Base-by-base conservation (phyloP, 1,140 invertebrate species). In the Babylonia areolata region DNA sequence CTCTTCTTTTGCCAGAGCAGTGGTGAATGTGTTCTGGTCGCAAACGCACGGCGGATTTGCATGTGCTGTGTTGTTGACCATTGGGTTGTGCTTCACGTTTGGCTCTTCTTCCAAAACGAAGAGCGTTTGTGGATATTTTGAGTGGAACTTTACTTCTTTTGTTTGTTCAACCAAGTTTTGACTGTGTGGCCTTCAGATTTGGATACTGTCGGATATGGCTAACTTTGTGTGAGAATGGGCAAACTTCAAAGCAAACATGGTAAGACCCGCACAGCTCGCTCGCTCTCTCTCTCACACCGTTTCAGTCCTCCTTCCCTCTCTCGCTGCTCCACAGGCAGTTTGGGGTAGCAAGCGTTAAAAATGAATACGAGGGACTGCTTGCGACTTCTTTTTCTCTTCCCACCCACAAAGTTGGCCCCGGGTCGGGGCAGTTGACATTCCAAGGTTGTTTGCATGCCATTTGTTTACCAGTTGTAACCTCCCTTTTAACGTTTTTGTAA, bases 241-340 rank as follows among this genome's bases (percentile, higher is more conserved):
- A 86, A 86, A 82, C 81, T 86, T 54, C 86, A 86, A 82, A 86
- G 86, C 69, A 86, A 86, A 77, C 80, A 86, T 82, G 86, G 86
- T 86, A 83, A 83, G 86, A 31, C 20, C n/a, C 28, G 37, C 51
- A 64, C 58, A 42, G n/a, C 31, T 77, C n/a, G n/a, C n/a, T n/a
- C n/a, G n/a, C 31, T 85, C 69, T 39, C 35, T 58, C 37, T 54
- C 77, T 81, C 77, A 46, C 83, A 40, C 71, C 31, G 58, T 23
- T 64, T 46, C 42, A 64, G 20, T 3, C 58, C 71, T 77, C 71
- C 42, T 1, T 46, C 71, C 39, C 40, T 46, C n/a, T 77, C n/a
- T n/a, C n/a, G n/a, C n/a, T 51, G 35, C 40, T 85, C n/a, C 39
- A 20, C 58, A 64, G 58, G 58, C 58, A 64, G 58, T 64, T 64